These are phyloP conservation scores for Gallinago media DNA, from an alignment of 2,113 vertebrate genomes.

Conservation along the genomic window DNA sequence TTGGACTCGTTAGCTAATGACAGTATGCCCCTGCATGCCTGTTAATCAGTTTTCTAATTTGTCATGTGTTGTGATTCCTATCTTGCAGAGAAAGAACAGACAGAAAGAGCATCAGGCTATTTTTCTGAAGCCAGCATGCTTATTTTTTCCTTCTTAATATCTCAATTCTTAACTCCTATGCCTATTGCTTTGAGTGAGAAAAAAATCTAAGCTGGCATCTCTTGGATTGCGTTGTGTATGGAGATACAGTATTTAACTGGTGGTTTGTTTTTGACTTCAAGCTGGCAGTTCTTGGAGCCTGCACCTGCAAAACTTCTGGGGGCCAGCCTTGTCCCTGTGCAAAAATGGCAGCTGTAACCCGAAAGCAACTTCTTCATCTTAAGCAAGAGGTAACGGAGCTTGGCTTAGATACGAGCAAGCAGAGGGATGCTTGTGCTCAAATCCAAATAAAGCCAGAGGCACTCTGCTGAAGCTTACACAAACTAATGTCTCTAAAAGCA, in stretches of 20 bases:
- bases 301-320: constrained; percentile 73
- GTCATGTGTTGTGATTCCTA: not conserved
- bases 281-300: constrained; percentile 88
- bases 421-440: not conserved
- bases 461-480: not conserved
- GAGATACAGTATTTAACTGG: not conserved
- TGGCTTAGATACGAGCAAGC: not conserved
- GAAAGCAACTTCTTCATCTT: constrained; percentile 85
- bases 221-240: not conserved
- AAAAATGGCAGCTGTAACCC: constrained; percentile 79
- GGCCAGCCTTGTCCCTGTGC: constrained; percentile 85
- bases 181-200: not conserved
- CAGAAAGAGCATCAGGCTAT: not conserved
- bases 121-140: not conserved
- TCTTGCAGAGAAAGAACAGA: not conserved
- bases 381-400: constrained; percentile 82
- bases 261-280: constrained; percentile 63
- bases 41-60: not conserved
- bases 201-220: not conserved
- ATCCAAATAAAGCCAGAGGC: not conserved
- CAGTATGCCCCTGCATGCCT: not conserved
- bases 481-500: not conserved
- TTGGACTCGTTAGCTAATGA: not conserved
- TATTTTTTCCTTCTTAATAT: not conserved
- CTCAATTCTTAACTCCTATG: not conserved